Evolutionary conservation across 2,113 vertebrate species (phyloP).

Genomic region (Clarias batrachus): DNA sequence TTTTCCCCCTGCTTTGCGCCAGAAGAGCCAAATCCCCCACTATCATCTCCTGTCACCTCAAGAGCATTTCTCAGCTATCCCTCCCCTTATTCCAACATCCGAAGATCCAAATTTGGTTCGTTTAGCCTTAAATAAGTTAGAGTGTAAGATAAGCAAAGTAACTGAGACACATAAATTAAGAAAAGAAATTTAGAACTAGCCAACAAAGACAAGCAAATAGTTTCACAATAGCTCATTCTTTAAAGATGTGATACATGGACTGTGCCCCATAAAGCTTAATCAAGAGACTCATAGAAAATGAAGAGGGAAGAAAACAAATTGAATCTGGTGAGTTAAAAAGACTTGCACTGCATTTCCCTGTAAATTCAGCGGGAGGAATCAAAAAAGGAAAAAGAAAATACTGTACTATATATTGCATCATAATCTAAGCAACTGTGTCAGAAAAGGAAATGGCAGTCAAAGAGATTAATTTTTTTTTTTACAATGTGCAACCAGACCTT

Average conservation of each 20-base stretch:
- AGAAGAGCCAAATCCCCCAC: neutral
- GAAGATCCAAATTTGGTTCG: slow-evolving; percentile 5
- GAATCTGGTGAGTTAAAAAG: neutral
- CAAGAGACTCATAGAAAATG: neutral
- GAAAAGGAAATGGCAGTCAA: neutral
- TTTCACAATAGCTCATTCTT: neutral
- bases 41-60: slow-evolving; percentile 7
- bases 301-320: neutral
- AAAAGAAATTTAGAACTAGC: neutral
- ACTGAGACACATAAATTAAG: neutral
- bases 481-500: neutral
- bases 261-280: neutral
- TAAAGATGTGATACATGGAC: neutral
- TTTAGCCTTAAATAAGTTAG: slow-evolving; percentile 1
- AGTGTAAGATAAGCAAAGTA: slow-evolving; percentile 11
- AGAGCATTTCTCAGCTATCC: neutral
- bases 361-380: neutral
- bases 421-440: neutral
- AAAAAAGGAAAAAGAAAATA: slow-evolving; percentile 15
- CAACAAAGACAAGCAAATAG: slow-evolving; percentile 22
- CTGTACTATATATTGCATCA: neutral
- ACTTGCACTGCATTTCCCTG: neutral
- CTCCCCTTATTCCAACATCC: slow-evolving; percentile 18
- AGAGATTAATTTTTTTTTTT: neutral
- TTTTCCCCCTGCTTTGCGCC: neutral